These are phyloP conservation scores for Siphamia tubifer DNA, from an alignment of 2,113 vertebrate genomes.

Conservation along the genomic window DNA sequence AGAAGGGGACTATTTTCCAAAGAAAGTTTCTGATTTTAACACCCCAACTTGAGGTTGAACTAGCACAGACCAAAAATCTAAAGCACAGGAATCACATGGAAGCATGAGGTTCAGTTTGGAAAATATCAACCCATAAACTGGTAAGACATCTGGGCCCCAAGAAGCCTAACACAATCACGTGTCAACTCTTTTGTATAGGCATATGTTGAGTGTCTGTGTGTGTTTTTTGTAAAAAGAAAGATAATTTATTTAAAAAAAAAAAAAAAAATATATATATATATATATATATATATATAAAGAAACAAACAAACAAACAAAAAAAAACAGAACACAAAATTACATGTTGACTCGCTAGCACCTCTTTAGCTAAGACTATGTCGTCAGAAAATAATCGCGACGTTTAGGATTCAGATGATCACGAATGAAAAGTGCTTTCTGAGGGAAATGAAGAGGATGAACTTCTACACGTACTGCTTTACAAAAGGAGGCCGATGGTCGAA, in stretches of 20 bases:
- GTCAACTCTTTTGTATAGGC: slow-evolving; percentile 51
- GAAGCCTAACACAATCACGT: slow-evolving; percentile 65
- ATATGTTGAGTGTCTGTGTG: slow-evolving; percentile 22
- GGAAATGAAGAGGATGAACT: slow-evolving; percentile 41
- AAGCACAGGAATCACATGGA: slow-evolving; percentile 41
- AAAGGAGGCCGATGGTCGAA: slow-evolving; percentile 48
- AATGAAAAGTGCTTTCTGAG: slow-evolving; percentile 56
- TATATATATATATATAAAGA: too few species aligned
- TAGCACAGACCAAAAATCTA: not conserved
- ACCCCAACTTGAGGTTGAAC: slow-evolving; percentile 7
- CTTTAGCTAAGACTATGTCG: slow-evolving; percentile 49
- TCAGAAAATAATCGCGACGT: slow-evolving; percentile 51
- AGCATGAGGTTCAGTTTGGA: slow-evolving; percentile 38
- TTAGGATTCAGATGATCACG: slow-evolving; percentile 38
- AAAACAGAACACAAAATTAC: slow-evolving; percentile 31
- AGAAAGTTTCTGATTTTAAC: too few species aligned
- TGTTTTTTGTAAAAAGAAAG: slow-evolving; percentile 35
- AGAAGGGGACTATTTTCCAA: not conserved
- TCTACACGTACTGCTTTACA: slow-evolving; percentile 54
- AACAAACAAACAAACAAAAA: too few species aligned
- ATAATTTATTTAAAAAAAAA: too few species aligned
- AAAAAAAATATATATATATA: too few species aligned
- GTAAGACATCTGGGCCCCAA: slow-evolving; percentile 48
- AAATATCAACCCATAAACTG: slow-evolving; percentile 26
- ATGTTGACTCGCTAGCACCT: slow-evolving; percentile 65